Evolutionary conservation across 2,113 vertebrate genomes (phyloP).

Genomic region (Rhinopithecus roxellana): DNA sequence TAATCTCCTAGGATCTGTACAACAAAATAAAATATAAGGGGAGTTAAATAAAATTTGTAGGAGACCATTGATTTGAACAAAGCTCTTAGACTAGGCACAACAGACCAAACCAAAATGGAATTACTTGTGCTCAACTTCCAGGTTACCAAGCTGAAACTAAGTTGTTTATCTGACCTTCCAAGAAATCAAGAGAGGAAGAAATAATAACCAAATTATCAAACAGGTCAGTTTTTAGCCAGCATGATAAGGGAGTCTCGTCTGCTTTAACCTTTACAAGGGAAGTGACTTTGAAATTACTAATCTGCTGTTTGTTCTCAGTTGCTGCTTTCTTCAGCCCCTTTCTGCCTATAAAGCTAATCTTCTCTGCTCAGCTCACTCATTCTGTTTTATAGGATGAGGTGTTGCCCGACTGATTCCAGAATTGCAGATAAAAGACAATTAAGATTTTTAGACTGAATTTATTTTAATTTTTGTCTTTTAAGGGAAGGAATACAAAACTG

Average conservation of each 20-base stretch:
- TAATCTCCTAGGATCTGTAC: not conserved
- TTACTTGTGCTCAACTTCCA: not conserved
- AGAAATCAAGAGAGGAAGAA: not conserved
- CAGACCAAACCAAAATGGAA: not conserved
- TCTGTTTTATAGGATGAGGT: not conserved
- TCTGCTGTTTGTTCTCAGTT: not conserved
- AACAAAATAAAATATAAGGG: not conserved
- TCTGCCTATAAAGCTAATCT: no score
- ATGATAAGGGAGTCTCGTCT: not conserved
- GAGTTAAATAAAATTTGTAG: not conserved
- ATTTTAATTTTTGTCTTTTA: not conserved
- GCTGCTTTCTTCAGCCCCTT: not conserved
- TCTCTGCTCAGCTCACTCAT: not conserved
- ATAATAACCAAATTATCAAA: not conserved
- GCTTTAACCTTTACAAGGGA: not conserved
- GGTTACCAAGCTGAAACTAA: not conserved
- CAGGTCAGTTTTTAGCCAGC: not conserved
- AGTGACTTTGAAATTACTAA: not conserved
- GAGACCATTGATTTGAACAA: not conserved
- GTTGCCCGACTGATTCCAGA: not conserved
- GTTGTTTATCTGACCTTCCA: not conserved
- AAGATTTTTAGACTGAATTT: not conserved
- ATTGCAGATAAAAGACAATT: not conserved
- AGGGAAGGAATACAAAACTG: not conserved
- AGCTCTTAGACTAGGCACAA: not conserved